A percentile compares a stretch with the other conserved stretches of the same genome.
Conservation (phyloP, 2,797 vertebrate genomes). For the Hippoglossus hippoglossus region DNA sequence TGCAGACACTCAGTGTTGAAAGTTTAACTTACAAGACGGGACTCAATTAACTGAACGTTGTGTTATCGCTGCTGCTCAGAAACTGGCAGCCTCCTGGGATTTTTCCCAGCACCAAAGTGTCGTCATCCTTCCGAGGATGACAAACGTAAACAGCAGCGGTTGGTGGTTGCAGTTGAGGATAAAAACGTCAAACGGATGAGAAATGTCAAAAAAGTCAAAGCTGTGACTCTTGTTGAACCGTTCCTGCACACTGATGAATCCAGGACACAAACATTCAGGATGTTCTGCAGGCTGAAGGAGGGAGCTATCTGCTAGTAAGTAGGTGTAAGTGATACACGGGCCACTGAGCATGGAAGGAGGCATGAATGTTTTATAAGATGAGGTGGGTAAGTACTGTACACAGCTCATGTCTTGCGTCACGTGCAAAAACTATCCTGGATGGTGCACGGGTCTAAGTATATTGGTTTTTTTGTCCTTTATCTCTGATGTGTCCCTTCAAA, state of each 20-base stretch:
- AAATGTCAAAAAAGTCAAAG: constrained; percentile 1
- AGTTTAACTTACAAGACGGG: constrained; percentile 15
- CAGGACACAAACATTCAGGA: not conserved
- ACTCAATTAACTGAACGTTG: constrained; percentile 53
- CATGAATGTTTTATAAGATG: constrained; percentile 47
- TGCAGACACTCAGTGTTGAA: not conserved
- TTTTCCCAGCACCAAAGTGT: not conserved
- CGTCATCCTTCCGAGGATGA: constrained; percentile 29
- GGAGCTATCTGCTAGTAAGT: constrained; percentile 5
- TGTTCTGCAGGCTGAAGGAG: constrained; percentile 11
- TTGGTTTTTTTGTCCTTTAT: not conserved
- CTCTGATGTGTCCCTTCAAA: not conserved
- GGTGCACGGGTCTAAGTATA: not conserved
- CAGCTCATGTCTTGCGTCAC: constrained; percentile 23
- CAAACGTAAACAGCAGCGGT: constrained; percentile 45
- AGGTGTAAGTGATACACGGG: constrained; percentile 23
- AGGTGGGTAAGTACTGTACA: constrained; percentile 9
- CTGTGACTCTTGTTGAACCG: not conserved
- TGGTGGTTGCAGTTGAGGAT: constrained; percentile 1
- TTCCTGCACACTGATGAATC: constrained; percentile 1
- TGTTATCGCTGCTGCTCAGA: constrained; percentile 28
- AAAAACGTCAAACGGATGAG: constrained; percentile 16
- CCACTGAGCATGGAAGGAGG: constrained; percentile 16
- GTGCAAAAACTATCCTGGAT: not conserved
- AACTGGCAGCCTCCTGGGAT: constrained; percentile 18